Base-by-base conservation (phyloP, 2,888 invertebrate genomes). In the Callimorpha dominula region DNA sequence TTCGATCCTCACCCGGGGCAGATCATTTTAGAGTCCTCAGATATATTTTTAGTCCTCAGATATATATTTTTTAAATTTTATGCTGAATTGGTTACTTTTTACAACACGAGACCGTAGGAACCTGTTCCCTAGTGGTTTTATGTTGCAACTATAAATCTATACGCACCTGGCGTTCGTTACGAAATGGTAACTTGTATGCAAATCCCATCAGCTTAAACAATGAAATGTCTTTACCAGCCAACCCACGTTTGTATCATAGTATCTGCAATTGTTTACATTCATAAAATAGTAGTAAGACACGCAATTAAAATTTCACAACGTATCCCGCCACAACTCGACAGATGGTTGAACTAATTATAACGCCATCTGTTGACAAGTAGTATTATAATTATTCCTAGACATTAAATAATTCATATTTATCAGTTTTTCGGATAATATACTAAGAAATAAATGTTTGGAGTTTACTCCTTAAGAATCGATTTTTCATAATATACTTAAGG, bases 1-100 rank as follows among this genome's bases (percentile, higher is more conserved):
- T 98, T 98, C 98, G 98, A 98, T 97, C 98, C 98, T 98, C 98
- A 98, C 98, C 97, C 97, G 97, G 97, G 97, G 97, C 97, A 97
- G 84, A 79, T 57, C 52, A 82, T 88, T 90, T 90, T n/a, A n/a
- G n/a, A 15, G 0, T n/a, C 50, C 50, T 72, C 76, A 77, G 31
- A 15, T 3, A 60, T 78, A 54, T 83, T 76, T 72, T 15, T 31
- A 15, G 0, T n/a, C 50, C 50, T 72, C 76, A 77, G 31, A 15
- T 3, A 60, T 78, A 54, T 77, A 9, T 11, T 69, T 74, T 14
- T 40, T 71, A 49, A 3, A 68, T 54, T 73, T 76, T 72, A 71
- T 71, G 68, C 17, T 54, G 78, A 54, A 79, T 78, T 74, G 64
- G 0, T 64, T 31, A 64, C 60, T 67, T 80, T 82, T 82, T 83